A percentile compares a stretch with the other conserved stretches of the same genome.
These are phyloP conservation scores for Thunnus maccoyii DNA, from an alignment of 2,113 vertebrate species.

Conservation along the genomic window DNA sequence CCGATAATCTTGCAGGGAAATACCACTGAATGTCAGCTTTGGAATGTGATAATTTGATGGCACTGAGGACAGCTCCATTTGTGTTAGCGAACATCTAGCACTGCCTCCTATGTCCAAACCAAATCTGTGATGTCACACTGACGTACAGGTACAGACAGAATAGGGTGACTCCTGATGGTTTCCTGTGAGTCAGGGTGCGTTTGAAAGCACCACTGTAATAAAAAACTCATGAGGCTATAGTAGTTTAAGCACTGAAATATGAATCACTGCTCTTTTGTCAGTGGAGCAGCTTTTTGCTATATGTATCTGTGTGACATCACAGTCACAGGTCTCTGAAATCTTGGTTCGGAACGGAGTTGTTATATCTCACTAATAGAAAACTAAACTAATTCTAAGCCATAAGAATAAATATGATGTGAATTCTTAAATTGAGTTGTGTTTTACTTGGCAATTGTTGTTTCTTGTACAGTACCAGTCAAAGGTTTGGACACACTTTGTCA, in stretches of 20 bases:
- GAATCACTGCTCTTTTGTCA: conserved; percentile 46
- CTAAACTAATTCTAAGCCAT: conserved; percentile 61
- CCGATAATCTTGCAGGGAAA: conserved; percentile 37
- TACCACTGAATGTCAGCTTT: conserved; percentile 33
- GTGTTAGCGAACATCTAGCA: conserved; percentile 41
- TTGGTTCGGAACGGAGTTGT: conserved; percentile 41
- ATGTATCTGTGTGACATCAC: conserved; percentile 40
- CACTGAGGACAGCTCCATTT: conserved; percentile 37
- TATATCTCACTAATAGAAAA: conserved; percentile 37
- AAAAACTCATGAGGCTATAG: conserved; percentile 36
- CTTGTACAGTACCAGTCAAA: no score
- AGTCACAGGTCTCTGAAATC: conserved; percentile 15
- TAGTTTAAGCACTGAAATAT: conserved; percentile 61
- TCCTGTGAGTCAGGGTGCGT: conserved; percentile 33
- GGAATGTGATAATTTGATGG: conserved; percentile 34
- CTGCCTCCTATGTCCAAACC: conserved; percentile 31
- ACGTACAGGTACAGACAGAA: conserved; percentile 14
- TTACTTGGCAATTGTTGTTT: conserved; percentile 4
- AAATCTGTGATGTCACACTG: conserved; percentile 48
- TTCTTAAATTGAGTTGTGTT: conserved; percentile 38
- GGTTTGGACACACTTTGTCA: no score
- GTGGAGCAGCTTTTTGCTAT: conserved; percentile 46
- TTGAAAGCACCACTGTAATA: conserved; percentile 45
- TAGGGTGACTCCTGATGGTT: neutral
- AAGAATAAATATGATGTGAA: conserved; percentile 69